A percentile compares a stretch with the other conserved stretches of the same genome.
phyloP scores from a whole-genome alignment of 2,888 invertebrate species.

The Silvanus unidentatus region DNA sequence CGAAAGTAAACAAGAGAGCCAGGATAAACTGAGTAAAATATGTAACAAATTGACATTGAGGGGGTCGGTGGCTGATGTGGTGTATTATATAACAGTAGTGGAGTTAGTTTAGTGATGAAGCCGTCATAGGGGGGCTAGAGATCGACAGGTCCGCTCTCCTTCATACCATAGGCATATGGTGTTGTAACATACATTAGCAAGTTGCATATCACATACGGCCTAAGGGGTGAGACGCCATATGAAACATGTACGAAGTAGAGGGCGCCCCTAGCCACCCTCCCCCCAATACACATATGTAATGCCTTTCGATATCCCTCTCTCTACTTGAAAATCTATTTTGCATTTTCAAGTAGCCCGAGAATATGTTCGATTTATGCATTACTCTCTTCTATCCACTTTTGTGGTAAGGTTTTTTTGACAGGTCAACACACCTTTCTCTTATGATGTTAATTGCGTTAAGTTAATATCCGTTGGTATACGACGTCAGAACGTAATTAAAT shows the following conservation, averaged over 20 bases:
- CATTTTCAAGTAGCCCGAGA: too few species aligned
- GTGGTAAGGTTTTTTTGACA: too few species aligned
- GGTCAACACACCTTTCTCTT: too few species aligned
- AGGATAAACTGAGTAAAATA: slow-evolving; percentile 24
- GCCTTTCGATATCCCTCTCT: too few species aligned
- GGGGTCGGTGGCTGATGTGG: slow-evolving; percentile 17
- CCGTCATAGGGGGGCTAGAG: slow-evolving; percentile 29
- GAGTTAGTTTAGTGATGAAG: too few species aligned
- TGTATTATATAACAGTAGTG: background rate
- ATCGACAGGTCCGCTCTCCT: slow-evolving; percentile 42
- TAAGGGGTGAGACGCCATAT: slow-evolving; percentile 34
- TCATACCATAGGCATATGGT: slow-evolving; percentile 39
- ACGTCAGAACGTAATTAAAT: too few species aligned
- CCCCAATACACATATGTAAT: slow-evolving; percentile 41
- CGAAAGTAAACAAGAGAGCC: slow-evolving; percentile 19
- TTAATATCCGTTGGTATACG: too few species aligned
- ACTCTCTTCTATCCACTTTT: too few species aligned
- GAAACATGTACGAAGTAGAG: slow-evolving; percentile 41
- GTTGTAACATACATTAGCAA: slow-evolving; percentile 45
- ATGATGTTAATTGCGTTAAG: too few species aligned
- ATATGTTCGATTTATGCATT: too few species aligned
- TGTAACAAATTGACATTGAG: slow-evolving; percentile 27
- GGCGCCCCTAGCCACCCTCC: slow-evolving; percentile 26
- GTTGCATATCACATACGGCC: slow-evolving; percentile 38
- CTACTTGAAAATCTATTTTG: too few species aligned